Base-by-base conservation (phyloP, 2,888 invertebrate species). In the Mimas tiliae region DNA sequence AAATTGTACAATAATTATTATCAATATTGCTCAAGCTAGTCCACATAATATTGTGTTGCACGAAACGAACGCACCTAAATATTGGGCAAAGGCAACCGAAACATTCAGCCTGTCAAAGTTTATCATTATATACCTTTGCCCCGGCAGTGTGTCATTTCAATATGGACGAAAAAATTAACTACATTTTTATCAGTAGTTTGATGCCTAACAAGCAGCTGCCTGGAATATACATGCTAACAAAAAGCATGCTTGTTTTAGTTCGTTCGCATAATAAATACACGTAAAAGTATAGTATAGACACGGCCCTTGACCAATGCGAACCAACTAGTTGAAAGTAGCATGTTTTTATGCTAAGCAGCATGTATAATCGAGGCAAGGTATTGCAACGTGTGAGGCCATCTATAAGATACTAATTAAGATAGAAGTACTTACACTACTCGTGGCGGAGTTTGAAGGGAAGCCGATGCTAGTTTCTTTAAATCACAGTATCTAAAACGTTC, bases 381-480 rank as follows among this genome's bases (percentile, higher is more conserved):
- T 70, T 72, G 76, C 77, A 83, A 84, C 90, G 90, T 84, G 90
- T 86, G 91, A 86, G 89, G 85, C 74, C 77, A 76, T 75, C 86
- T 89, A 87, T 84, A 84, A 80, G 79, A 85, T 72, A 85, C 90
- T 91, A 91, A 87, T 85, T 90, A 91, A 78, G 85, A 90, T 89
- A 82, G 87, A 87, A 91, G 86, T 84, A 88, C 89, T 88, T 89
- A 90, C 73, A 69, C 86, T 89, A 90, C 78, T 45, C 11, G 45
- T 45, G 45, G 14, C 45, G 45, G 11, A 45, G 45, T 11, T 11
- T 45, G 12, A 45, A 42, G 45, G 45, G 45, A 45, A 45, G 45
- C 45, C 45, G 14, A 45, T 14, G 14, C 45, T 45, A 14, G 14
- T 11, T 45, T 45, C 45, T 45, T 14, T 45, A 45, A 11, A 12